These are phyloP conservation scores for Julus scandinavius DNA, from an alignment of 2,888 invertebrate genomes.

Conservation along the genomic window DNA sequence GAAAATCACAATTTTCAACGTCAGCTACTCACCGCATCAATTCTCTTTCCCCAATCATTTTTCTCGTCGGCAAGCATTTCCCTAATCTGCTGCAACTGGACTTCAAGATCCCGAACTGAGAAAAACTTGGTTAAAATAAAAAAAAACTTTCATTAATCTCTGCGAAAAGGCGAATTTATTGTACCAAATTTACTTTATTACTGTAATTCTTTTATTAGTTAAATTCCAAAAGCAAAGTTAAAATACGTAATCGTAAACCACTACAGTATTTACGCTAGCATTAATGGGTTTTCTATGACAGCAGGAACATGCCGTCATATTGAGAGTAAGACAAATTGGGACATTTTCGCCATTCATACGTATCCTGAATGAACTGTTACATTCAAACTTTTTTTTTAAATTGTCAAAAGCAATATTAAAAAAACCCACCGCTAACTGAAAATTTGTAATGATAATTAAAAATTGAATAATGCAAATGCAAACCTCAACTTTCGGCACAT, in stretches of 20 bases:
- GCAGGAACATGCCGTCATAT: too few species aligned
- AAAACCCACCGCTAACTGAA: too few species aligned
- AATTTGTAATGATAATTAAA: background rate
- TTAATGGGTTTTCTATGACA: too few species aligned
- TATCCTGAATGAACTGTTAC: too few species aligned
- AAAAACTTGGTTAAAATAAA: slow-evolving; percentile 71
- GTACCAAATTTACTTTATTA: background rate
- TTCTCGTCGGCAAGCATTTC: slow-evolving; percentile 81
- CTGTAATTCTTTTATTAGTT: too few species aligned
- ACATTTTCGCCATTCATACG: too few species aligned
- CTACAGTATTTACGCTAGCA: too few species aligned
- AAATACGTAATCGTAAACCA: too few species aligned
- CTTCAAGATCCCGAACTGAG: slow-evolving; percentile 84
- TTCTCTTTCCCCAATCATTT: slow-evolving; percentile 93
- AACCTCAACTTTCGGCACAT: slow-evolving; percentile 79
- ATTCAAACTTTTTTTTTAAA: too few species aligned
- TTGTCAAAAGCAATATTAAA: too few species aligned
- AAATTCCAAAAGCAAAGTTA: background rate
- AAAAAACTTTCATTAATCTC: background rate
- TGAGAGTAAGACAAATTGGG: too few species aligned
- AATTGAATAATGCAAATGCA: background rate
- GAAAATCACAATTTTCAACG: background rate
- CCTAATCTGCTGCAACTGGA: slow-evolving; percentile 79
- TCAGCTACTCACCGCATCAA: slow-evolving; percentile 79
- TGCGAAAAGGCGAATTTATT: background rate